Percentiles rank a stretch among this genome's conserved stretches.
phyloP scores from a whole-genome alignment of 2,113 vertebrate species.

The Phyllostomus discolor region DNA sequence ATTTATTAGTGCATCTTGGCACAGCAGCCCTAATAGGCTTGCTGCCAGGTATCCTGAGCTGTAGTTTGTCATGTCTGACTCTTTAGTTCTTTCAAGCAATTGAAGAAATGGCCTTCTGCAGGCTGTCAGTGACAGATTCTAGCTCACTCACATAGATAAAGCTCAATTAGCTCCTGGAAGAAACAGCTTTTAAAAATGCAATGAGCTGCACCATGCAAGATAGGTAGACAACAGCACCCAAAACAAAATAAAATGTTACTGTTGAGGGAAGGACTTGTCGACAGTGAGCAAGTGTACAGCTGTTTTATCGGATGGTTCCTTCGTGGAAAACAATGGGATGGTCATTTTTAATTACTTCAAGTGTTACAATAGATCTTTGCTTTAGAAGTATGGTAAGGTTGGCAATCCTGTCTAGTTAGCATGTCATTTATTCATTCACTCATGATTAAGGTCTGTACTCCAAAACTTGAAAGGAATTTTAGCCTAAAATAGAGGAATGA shows the following conservation, averaged over 20 bases:
- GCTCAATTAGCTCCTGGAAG: constrained; percentile 73
- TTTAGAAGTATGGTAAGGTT: neutral
- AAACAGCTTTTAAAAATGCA: constrained; percentile 76
- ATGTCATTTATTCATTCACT: neutral
- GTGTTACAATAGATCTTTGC: neutral
- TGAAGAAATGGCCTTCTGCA: constrained; percentile 79
- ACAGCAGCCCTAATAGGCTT: constrained; percentile 67
- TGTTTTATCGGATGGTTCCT: neutral
- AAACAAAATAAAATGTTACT: constrained; percentile 65
- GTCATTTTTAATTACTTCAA: neutral
- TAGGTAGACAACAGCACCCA: constrained; percentile 29
- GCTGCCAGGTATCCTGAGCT: constrained; percentile 73
- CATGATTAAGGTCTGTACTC: neutral
- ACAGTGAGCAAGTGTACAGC: constrained; percentile 13
- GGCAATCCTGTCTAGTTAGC: neutral
- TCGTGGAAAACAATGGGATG: neutral
- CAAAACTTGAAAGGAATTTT: neutral
- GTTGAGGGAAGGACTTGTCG: neutral
- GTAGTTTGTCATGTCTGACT: constrained; percentile 77
- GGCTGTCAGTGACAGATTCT: constrained; percentile 75
- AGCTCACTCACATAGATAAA: constrained; percentile 73
- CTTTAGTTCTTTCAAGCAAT: constrained; percentile 73
- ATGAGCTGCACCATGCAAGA: constrained; percentile 61
- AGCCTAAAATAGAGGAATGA: neutral
- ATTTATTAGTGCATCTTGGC: constrained; percentile 75